Evolutionary conservation across 2,888 invertebrate species (phyloP).

Genomic region (Anthophora plumipes): DNA sequence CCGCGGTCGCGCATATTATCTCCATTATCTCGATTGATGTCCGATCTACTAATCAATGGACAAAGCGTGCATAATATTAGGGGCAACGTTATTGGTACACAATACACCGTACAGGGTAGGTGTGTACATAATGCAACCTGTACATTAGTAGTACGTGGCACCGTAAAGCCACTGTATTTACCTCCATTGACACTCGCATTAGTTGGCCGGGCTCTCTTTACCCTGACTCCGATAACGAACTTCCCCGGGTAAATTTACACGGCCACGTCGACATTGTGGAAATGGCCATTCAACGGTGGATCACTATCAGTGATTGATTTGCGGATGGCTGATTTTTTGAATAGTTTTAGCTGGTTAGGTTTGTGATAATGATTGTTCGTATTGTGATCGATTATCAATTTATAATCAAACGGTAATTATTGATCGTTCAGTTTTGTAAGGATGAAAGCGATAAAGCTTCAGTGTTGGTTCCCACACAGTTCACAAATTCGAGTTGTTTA

Average conservation of each 20-base stretch:
- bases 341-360: not conserved
- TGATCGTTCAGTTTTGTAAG: no score
- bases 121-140: constrained; percentile 34
- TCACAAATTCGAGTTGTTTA: no score
- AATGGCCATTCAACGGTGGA: not conserved
- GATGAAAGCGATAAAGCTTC: no score
- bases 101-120: constrained; percentile 5
- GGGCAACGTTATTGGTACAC: constrained; percentile 55
- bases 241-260: constrained; percentile 34
- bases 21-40: constrained; percentile 67
- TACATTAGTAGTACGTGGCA: constrained; percentile 22
- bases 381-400: no score
- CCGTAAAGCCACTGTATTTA: constrained; percentile 34
- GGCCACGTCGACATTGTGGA: not conserved
- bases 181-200: constrained; percentile 34
- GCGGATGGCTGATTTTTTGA: not conserved
- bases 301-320: not conserved
- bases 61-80: constrained; percentile 58
- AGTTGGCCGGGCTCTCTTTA: constrained; percentile 40
- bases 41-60: constrained; percentile 54
- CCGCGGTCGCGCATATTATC: constrained; percentile 42
- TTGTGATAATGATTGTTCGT: not conserved
- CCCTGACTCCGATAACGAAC: constrained; percentile 27
- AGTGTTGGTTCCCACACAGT: no score
- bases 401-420: no score